Base-by-base conservation (phyloP, 2,888 invertebrate genomes). In the Lochmaea capreae region DNA sequence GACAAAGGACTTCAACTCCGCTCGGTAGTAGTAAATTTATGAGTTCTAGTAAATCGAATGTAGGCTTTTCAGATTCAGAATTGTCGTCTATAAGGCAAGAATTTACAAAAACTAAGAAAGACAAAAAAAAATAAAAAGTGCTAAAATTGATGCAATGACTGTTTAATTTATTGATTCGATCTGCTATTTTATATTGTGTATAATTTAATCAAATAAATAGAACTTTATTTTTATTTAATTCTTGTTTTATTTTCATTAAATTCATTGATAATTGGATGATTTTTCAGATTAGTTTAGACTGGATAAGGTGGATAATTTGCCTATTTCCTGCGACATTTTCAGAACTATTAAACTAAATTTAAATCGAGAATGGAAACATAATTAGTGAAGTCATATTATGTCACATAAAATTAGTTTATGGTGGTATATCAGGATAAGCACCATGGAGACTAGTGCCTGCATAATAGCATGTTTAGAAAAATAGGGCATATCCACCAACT, bases 1-100 rank as follows among this genome's bases (percentile, higher is more conserved):
- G 80, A 11, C 84, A 84, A 46, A 87, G 90, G 1, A 91, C 91
- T 4, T 91, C 91, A 0, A 91, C 91, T 3, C 91, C 91, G 0
- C 89, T 91, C n/a, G 70, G 62, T 72, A 86, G 88, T 26, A 89
- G 87, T 79, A 89, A 89, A 63, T 63, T 63, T 63, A 63, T 43
- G 4, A 90, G 87, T 79, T 88, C 72, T 14, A 78, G 74, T 79
- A 89, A 89, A 0, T 89, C 80, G 49, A 73, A 79, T 72, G 83
- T 89, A 62, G 82, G 89, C 63, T 90, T 90, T 78, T 89, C 89
- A 66, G 89, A 88, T 61, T 90, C 90, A 73, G 90, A 91, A 78
- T 82, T 90, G 74, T 90, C 90, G 0, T 90, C 90, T 0, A 90
- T 90, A 0, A 90, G 89, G 83, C 87, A 87, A 57, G 88, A 88